Evolutionary conservation across 2,113 vertebrate genomes (phyloP).

Genomic region (Labeo catla): DNA sequence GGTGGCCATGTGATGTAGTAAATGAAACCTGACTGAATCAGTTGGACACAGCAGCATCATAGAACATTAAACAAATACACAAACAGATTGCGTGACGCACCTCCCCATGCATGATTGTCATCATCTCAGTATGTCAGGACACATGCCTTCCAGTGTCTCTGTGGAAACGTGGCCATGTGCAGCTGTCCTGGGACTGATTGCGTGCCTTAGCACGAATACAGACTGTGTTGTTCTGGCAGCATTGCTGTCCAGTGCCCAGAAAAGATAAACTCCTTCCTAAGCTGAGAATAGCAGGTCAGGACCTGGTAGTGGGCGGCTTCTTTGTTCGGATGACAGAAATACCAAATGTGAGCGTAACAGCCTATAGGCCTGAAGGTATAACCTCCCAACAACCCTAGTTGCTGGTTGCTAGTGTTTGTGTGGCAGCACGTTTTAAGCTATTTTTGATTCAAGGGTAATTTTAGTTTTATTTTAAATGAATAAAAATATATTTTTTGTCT

Average conservation of each 20-base stretch:
- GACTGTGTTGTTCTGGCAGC: slow-evolving; percentile 19
- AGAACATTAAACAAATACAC: slow-evolving; percentile 11
- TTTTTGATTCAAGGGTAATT: no score
- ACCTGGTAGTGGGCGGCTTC: slow-evolving; percentile 3
- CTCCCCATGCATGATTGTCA: neutral
- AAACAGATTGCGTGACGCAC: neutral
- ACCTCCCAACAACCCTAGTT: neutral
- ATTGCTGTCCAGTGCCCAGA: slow-evolving; percentile 20
- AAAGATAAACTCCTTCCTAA: slow-evolving; percentile 22
- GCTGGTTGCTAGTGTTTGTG: neutral
- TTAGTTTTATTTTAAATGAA: neutral
- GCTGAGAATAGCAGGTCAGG: slow-evolving; percentile 61
- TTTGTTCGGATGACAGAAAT: slow-evolving; percentile 56
- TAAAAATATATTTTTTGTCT: neutral
- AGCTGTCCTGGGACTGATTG: slow-evolving; percentile 33
- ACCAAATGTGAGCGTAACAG: slow-evolving; percentile 21
- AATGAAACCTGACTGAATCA: neutral
- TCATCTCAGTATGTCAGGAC: neutral
- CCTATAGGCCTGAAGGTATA: neutral
- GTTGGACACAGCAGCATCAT: neutral
- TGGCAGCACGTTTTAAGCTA: neutral
- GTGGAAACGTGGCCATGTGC: slow-evolving; percentile 10
- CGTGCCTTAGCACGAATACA: slow-evolving; percentile 14
- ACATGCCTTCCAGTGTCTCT: slow-evolving; percentile 31
- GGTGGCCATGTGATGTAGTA: neutral